Evolutionary conservation across 2,888 invertebrate species (phyloP), one percentile per base, ranked within the genome.

Genomic region (Ophioninae sp.): DNA sequence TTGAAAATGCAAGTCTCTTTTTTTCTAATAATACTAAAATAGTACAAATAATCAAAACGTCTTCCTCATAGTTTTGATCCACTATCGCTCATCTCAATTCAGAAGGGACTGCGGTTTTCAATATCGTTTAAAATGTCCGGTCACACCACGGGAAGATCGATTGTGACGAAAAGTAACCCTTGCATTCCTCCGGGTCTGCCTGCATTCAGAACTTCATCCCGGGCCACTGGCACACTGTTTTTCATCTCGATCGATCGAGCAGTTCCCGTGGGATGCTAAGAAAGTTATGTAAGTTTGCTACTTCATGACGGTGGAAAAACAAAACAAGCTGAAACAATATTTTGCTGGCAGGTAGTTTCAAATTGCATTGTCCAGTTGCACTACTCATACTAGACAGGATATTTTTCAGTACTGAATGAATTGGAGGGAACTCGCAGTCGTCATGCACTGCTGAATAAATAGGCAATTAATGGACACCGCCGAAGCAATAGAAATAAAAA

Each of bases 41-140:
- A 79, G 39, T 30, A 61, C 23, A 20, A 44, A 10, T 56, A 82
- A 79, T 82, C 21, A 59, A 59, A 8, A 8, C 7, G 20, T 20
- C 59, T 8, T 7, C 59, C 59, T 20, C 7, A 7, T 6, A 59
- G 59, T 59, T 21, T 59, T 20, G 7, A 21, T 59, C 21, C 20
- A 59, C 13, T 10, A 10, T 17, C 0, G 50, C 50, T 2, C 17
- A 6, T 50, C 50, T 17, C 13, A 13, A 50, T 50, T 17, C 17
- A 50, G 17, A 50, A 13, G 17, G 13, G 50, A 50, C 50, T 50
- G 13, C 50, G 50, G 17, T 50, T 50, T 50, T 50, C 3, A 50
- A 3, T 13, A 50, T 50, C 13, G 50, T 17, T 50, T 50, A 17
- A 17, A 50, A 17, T 17, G 13, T 50, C 50, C 6, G 6, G 17